Percentiles rank a stretch among this genome's conserved stretches.
phyloP scores from a whole-genome alignment of 2,113 vertebrate genomes.

The Nothobranchius furzeri region DNA sequence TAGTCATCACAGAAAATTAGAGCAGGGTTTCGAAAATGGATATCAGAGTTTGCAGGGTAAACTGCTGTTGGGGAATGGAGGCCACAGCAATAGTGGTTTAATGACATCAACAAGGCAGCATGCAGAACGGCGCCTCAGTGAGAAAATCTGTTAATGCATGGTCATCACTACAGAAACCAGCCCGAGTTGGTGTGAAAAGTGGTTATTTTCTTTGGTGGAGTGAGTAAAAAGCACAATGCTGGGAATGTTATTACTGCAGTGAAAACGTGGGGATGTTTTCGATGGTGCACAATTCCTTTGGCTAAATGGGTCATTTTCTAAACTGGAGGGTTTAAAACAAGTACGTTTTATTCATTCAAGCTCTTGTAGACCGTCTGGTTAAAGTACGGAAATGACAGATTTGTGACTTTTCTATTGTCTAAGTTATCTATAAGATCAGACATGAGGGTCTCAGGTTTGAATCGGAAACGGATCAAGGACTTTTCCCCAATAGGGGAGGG shows the following conservation, averaged over 20 bases:
- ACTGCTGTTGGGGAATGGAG: conserved; percentile 49
- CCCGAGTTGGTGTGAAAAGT: conserved; percentile 35
- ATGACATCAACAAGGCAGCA: conserved; percentile 51
- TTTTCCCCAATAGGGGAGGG: conserved; percentile 66
- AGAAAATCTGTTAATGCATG: conserved; percentile 53
- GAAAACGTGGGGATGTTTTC: conserved; percentile 6
- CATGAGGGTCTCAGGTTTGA: conserved; percentile 30
- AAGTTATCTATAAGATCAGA: neutral
- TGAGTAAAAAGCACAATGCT: conserved; percentile 31
- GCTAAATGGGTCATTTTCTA: conserved; percentile 7
- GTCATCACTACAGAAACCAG: conserved; percentile 39
- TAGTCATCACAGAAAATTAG: conserved; percentile 46
- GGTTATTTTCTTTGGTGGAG: conserved; percentile 48
- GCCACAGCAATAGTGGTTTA: conserved; percentile 39
- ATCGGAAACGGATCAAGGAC: conserved; percentile 68
- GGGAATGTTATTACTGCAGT: conserved; percentile 16
- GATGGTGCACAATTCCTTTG: neutral
- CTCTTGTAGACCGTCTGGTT: neutral
- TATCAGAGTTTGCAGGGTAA: conserved; percentile 48
- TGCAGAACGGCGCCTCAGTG: conserved; percentile 32
- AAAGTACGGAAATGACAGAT: conserved; percentile 4
- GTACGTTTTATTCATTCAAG: conserved; percentile 24
- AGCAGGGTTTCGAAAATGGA: conserved; percentile 48
- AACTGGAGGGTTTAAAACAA: neutral
- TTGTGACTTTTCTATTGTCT: conserved; percentile 19